Base-by-base conservation (phyloP, 1,140 invertebrate genomes). In the Nebria ingens region DNA sequence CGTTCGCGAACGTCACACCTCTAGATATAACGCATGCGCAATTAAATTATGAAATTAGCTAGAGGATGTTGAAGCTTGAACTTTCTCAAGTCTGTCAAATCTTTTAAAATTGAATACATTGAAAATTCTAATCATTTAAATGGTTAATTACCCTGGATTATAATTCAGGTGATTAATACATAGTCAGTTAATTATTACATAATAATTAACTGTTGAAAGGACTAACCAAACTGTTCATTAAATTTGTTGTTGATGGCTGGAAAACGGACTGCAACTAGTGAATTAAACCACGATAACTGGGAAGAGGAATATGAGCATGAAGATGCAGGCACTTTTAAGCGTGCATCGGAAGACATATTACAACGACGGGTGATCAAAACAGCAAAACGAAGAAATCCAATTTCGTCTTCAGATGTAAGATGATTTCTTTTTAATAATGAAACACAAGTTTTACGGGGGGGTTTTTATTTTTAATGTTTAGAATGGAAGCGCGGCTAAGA, bases 231-330 rank as follows among this genome's bases (percentile, higher is more conserved):
- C 17, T 11, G 9, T 4, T 45, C 9, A 45, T 17, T 12, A 3
- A 45, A 45, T 4, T 6, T 45, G 17, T 29, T 56, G 38, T 51
- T 42, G 22, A 91, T 91, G 89, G 77, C 87, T 60, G 66, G 66
- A 25, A 96, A 96, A 74, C 75, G 92, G 59, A 69, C 70, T 60
- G 89, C 93, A 38, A 79, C 79, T 12, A 80, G 73, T 25, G 84
- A 94, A 55, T 72, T 96, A 55, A 93, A 87, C 68, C 86, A 89
- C 65, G 85, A 91, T n/a, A 95, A 95, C 71, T 95, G 91, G 91
- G 83, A 93, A 66, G 70, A 84, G 21, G 90, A 91, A 59, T 87
- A 92, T n/a, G 77, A 81, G 61, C 77, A 80, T 29, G 88, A 93
- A 72, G 86, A 89, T 60, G 76, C 80, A 57, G 88, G 87, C 19